These are phyloP conservation scores for Heterodera carotae DNA, from an alignment of 1,140 invertebrate genomes.

Conservation along the genomic window DNA sequence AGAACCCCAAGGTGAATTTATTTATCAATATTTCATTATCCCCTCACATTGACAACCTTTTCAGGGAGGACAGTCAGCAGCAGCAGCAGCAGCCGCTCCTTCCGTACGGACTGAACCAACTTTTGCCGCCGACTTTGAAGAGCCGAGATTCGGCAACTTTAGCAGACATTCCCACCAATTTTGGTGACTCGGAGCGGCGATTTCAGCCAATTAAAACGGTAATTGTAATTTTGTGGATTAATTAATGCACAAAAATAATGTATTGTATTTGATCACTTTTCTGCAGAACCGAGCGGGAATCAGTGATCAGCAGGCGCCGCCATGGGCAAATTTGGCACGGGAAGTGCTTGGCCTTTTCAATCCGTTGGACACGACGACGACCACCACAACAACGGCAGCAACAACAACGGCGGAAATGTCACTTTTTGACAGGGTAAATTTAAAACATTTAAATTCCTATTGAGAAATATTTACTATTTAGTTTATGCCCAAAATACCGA, in stretches of 20 bases:
- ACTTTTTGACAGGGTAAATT: slow-evolving; percentile 4
- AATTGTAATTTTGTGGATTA: background rate
- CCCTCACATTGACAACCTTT: no score
- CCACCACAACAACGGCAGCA: slow-evolving; percentile 33
- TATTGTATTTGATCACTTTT: background rate
- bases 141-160: background rate
- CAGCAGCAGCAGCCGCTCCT: background rate
- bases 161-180: background rate
- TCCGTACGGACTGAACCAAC: slow-evolving; percentile 8
- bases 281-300: background rate
- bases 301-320: slow-evolving; percentile 15
- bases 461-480: slow-evolving; percentile 3
- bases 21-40: background rate
- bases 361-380: slow-evolving; percentile 24
- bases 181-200: background rate
- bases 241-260: background rate
- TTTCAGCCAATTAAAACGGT: background rate
- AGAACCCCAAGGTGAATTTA: background rate
- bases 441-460: slow-evolving; percentile 12
- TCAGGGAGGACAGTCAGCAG: background rate
- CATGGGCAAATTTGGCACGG: slow-evolving; percentile 35
- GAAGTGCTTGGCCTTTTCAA: slow-evolving; percentile 39
- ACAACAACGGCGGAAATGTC: slow-evolving; percentile 24
- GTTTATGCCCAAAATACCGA: slow-evolving; percentile 14
- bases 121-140: background rate